phyloP scores from a whole-genome alignment of 2,888 invertebrate genomes.

The Tineola bisselliella region DNA sequence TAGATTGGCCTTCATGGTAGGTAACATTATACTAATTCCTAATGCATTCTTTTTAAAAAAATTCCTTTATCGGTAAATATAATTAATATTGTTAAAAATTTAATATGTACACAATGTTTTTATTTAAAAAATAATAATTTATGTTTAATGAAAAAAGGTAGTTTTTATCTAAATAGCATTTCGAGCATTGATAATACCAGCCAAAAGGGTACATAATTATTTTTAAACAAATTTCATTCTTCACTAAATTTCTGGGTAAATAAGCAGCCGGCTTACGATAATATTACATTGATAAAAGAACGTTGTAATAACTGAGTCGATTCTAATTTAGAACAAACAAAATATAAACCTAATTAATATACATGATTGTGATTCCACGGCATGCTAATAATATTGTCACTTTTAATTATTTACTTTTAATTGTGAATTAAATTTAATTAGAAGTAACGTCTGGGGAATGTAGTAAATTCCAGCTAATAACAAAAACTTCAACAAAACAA shows the following conservation, averaged over 20 bases:
- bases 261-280: neutral
- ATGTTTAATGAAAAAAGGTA: too few species aligned
- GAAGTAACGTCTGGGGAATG: neutral
- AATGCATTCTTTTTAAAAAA: neutral
- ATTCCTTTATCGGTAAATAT: too few species aligned
- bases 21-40: slow-evolving; percentile 2
- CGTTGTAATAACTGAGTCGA: neutral
- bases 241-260: neutral
- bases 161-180: neutral
- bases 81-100: too few species aligned
- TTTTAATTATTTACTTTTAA: neutral
- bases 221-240: neutral
- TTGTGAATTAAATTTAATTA: neutral
- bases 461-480: neutral
- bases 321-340: neutral
- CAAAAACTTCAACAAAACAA: neutral
- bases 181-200: neutral
- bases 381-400: neutral
- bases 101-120: too few species aligned
- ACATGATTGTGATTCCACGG: neutral
- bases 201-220: neutral
- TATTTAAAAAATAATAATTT: too few species aligned
- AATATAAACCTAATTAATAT: neutral
- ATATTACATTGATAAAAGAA: neutral
- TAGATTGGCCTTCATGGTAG: slow-evolving; percentile 45